These are phyloP conservation scores for Xerus inauris DNA, from an alignment of 2,113 vertebrate genomes.

Conservation along the genomic window DNA sequence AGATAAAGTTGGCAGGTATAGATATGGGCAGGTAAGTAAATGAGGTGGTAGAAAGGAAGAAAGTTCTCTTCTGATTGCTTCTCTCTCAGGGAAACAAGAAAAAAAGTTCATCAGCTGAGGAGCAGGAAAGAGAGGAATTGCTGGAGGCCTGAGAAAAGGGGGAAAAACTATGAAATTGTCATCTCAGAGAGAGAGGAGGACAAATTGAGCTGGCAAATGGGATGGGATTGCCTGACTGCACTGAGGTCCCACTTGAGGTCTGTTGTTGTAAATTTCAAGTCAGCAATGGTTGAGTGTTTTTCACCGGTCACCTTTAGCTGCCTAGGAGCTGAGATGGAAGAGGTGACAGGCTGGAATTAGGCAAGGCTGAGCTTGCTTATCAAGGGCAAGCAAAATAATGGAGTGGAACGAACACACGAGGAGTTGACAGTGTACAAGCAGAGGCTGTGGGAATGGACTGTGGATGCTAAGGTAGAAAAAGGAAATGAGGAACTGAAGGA, in stretches of 20 bases:
- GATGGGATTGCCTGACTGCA: neutral
- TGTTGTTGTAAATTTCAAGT: slow-evolving; percentile 16
- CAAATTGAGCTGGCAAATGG: neutral
- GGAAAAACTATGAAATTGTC: slow-evolving; percentile 5
- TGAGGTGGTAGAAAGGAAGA: neutral
- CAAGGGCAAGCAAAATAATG: slow-evolving; percentile 16
- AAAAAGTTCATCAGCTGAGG: neutral
- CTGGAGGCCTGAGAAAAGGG: neutral
- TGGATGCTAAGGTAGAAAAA: neutral
- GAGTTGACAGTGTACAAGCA: neutral
- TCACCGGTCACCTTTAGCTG: slow-evolving; percentile 21
- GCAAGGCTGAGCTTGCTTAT: slow-evolving; percentile 34
- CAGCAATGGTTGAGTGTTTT: slow-evolving; percentile 39
- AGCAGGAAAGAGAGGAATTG: neutral
- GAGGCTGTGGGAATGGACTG: neutral
- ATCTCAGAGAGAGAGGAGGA: neutral
- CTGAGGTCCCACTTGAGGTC: slow-evolving; percentile 1
- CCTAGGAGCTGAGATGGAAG: slow-evolving; percentile 20
- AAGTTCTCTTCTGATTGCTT: slow-evolving; percentile 40
- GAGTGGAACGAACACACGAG: neutral
- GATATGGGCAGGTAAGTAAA: neutral
- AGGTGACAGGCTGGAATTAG: neutral
- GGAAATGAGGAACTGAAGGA: neutral
- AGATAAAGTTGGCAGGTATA: neutral
- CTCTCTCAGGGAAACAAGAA: slow-evolving; percentile 2